Evolutionary conservation across 2,888 invertebrate species (phyloP).

Genomic region (Athrips mouffetella): DNA sequence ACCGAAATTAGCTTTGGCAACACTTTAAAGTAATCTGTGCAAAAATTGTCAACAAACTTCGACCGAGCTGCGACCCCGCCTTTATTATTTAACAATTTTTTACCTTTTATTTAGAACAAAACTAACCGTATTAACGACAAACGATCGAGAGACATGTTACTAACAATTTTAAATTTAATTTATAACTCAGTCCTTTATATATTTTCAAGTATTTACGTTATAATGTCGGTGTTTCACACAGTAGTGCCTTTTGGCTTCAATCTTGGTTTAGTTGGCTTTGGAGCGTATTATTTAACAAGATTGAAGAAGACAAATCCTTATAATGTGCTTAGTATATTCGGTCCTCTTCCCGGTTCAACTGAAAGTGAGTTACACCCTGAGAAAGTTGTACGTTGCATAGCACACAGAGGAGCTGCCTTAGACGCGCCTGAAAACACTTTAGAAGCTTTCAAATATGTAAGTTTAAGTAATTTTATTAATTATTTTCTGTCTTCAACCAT

Average conservation of each 20-base stretch:
- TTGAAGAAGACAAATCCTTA: slow-evolving; percentile 58
- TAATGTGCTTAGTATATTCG: slow-evolving; percentile 70
- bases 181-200: slow-evolving; percentile 46
- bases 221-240: slow-evolving; percentile 52
- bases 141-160: slow-evolving; percentile 56
- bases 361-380: slow-evolving; percentile 61
- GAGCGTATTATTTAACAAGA: slow-evolving; percentile 56
- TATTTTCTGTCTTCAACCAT: neutral
- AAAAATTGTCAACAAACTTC: slow-evolving; percentile 9
- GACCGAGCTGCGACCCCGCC: slow-evolving; percentile 1
- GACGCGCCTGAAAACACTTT: slow-evolving; percentile 91
- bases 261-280: slow-evolving; percentile 52
- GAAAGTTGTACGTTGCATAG: slow-evolving; percentile 80
- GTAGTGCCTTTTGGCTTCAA: slow-evolving; percentile 65
- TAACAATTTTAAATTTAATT: slow-evolving; percentile 41
- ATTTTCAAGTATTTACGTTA: slow-evolving; percentile 40
- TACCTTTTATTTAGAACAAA: slow-evolving; percentile 37
- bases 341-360: slow-evolving; percentile 67
- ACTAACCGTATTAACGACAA: slow-evolving; percentile 36
- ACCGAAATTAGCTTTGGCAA: too few relatives aligned
- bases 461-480: slow-evolving; percentile 26
- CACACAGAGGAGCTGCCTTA: slow-evolving; percentile 85
- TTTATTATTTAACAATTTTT: slow-evolving; percentile 56
- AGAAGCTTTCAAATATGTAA: slow-evolving; percentile 83
- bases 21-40: too few relatives aligned